Evolutionary conservation across 2,888 invertebrate species (phyloP).

Genomic region (Rhagophthalmus giganteus): DNA sequence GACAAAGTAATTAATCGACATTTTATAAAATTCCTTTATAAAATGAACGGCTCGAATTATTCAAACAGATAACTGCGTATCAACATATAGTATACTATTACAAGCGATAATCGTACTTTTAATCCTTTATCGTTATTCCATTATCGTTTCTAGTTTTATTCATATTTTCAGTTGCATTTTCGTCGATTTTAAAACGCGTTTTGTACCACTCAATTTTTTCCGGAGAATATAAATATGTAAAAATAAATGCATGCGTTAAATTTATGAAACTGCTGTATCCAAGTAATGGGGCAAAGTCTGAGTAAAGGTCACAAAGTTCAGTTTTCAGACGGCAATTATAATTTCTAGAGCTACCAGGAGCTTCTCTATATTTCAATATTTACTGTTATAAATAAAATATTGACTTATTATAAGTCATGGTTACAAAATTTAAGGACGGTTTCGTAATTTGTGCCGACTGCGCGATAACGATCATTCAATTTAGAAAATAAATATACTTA

Average conservation of each 20-base stretch:
- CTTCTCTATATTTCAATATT: slow-evolving; percentile 33
- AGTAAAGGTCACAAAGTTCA: slow-evolving; percentile 47
- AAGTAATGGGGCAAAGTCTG: slow-evolving; percentile 45
- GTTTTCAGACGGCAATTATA: slow-evolving; percentile 42
- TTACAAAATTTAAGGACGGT: slow-evolving; percentile 8
- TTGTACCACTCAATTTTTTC: no score
- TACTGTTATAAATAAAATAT: slow-evolving; percentile 27
- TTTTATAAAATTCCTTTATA: slow-evolving; percentile 15
- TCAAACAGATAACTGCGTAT: slow-evolving; percentile 12
- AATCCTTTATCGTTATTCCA: slow-evolving; percentile 15
- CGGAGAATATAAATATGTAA: background rate
- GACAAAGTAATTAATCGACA: slow-evolving; percentile 6
- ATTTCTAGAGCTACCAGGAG: slow-evolving; percentile 38
- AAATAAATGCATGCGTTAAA: slow-evolving; percentile 21
- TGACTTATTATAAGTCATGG: slow-evolving; percentile 16
- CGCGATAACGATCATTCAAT: background rate
- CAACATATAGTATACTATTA: slow-evolving; percentile 13
- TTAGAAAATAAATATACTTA: background rate
- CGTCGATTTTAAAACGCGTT: no score
- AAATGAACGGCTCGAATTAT: slow-evolving; percentile 6
- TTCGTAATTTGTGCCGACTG: slow-evolving; percentile 10
- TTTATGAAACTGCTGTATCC: slow-evolving; percentile 41
- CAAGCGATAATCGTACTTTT: slow-evolving; percentile 10
- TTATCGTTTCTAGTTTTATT: slow-evolving; percentile 5
- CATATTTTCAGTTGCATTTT: background rate